Conservation (phyloP, 1,140 invertebrate species). For the Diorhabda sublineata region DNA sequence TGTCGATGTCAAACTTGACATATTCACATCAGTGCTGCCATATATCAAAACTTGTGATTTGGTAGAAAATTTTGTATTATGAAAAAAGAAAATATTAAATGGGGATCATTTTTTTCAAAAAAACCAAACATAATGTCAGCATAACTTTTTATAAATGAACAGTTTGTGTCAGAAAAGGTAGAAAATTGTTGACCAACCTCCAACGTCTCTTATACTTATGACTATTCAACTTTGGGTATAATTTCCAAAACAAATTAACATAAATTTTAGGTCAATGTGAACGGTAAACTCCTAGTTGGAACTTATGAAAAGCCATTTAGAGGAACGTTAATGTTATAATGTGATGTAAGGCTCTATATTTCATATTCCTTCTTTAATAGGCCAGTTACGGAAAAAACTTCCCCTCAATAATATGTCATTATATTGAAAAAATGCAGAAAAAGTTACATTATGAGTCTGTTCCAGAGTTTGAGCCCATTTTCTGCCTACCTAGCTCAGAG, state of each 20-base stretch:
- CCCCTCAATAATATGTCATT: too few species aligned
- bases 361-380: background rate
- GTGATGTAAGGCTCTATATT: constrained; percentile 1
- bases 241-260: constrained; percentile 3
- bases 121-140: background rate
- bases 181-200: background rate
- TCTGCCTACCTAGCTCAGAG: too few species aligned
- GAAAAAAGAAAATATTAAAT: too few species aligned
- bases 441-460: too few species aligned
- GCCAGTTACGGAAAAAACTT: background rate
- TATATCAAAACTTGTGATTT: too few species aligned
- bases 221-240: background rate
- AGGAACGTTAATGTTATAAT: constrained; percentile 1
- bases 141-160: background rate
- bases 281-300: background rate
- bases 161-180: constrained; percentile 2
- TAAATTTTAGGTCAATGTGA: constrained; percentile 3
- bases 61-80: too few species aligned
- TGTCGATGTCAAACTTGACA: too few species aligned
- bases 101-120: background rate
- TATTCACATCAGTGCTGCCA: too few species aligned
- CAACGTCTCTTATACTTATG: background rate
- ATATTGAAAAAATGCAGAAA: too few species aligned
- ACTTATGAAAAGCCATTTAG: background rate
- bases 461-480: too few species aligned